A percentile compares a stretch with the other conserved stretches of the same genome.
Conservation (phyloP, 2,888 invertebrate genomes). For the Alsophila aescularia region DNA sequence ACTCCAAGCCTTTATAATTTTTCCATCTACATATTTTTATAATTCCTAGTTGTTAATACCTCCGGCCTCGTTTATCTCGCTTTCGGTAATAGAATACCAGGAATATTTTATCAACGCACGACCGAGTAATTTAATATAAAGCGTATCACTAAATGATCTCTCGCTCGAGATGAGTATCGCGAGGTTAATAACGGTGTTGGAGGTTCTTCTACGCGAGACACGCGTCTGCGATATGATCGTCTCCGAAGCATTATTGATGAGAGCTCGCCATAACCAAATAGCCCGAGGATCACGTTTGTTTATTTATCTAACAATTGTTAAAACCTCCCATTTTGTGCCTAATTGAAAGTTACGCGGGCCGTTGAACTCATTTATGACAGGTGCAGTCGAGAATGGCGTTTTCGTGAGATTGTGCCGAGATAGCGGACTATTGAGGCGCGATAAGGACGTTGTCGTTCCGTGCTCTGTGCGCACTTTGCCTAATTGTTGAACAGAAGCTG, state of each 20-base stretch:
- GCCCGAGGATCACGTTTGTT: slow-evolving; percentile 80
- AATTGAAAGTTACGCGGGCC: slow-evolving; percentile 69
- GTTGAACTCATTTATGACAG: slow-evolving; percentile 76
- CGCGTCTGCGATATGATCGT: slow-evolving; percentile 80
- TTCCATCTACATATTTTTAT: slow-evolving; percentile 36
- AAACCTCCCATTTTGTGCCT: slow-evolving; percentile 66
- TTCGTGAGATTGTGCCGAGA: slow-evolving; percentile 80
- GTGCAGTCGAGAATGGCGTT: slow-evolving; percentile 77
- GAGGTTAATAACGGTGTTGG: slow-evolving; percentile 82
- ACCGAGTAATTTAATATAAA: slow-evolving; percentile 85
- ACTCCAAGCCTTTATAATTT: slow-evolving; percentile 26
- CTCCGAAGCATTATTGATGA: slow-evolving; percentile 81
- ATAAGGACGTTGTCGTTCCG: slow-evolving; percentile 63
- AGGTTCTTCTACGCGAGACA: slow-evolving; percentile 76
- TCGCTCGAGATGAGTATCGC: slow-evolving; percentile 76
- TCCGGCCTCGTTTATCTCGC: slow-evolving; percentile 75
- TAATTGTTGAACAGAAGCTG: slow-evolving; percentile 81
- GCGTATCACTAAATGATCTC: slow-evolving; percentile 84
- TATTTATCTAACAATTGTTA: slow-evolving; percentile 74
- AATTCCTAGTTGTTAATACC: slow-evolving; percentile 63
- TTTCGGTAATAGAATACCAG: slow-evolving; percentile 83
- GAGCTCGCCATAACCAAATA: slow-evolving; percentile 78
- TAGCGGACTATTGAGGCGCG: slow-evolving; percentile 68
- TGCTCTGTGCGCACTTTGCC: slow-evolving; percentile 57
- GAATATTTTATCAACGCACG: slow-evolving; percentile 83